Evolutionary conservation across 1,140 invertebrate genomes (phyloP).

Genomic region (Drosophila nannoptera): DNA sequence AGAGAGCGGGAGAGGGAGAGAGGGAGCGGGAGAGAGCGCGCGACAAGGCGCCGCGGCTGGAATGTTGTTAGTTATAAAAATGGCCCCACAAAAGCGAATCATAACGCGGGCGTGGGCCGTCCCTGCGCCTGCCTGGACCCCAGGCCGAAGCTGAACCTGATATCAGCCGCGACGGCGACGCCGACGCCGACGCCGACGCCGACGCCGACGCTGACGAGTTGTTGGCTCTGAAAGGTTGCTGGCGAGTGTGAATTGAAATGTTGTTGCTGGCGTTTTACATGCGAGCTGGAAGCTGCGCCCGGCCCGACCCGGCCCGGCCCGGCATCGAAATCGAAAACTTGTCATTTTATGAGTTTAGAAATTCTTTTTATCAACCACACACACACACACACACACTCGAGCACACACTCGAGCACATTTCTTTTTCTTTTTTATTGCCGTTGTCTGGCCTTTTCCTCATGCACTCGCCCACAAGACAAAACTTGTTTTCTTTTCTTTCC

Average conservation of each 20-base stretch:
- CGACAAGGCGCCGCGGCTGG: conserved; percentile 52
- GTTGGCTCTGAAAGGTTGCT: conserved; percentile 38
- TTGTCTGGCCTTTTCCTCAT: conserved; percentile 26
- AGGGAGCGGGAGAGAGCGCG: conserved; percentile 1
- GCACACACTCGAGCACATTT: conserved; percentile 35
- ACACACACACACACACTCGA: conserved; percentile 9
- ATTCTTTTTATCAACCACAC: conserved; percentile 29
- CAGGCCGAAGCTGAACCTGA: conserved; percentile 63
- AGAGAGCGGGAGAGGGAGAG: no score
- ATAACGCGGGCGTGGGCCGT: conserved; percentile 71
- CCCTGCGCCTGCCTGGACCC: conserved; percentile 38
- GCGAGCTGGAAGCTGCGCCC: conserved; percentile 20
- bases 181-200: background rate
- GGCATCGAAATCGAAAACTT: conserved; percentile 71
- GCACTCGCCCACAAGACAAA: conserved; percentile 42
- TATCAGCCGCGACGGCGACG: conserved; percentile 33
- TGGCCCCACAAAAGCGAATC: conserved; percentile 65
- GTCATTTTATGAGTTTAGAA: conserved; percentile 72
- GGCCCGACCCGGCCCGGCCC: background rate
- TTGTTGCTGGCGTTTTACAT: conserved; percentile 49
- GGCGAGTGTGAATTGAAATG: conserved; percentile 73
- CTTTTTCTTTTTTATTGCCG: conserved; percentile 1
- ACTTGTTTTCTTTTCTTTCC: conserved; percentile 62
- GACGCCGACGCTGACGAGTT: conserved; percentile 46
- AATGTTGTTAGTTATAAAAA: conserved; percentile 77